Evolutionary conservation across 2,113 vertebrate species (phyloP), one percentile per base, ranked within the genome.

Genomic region (Ginglymostoma cirratum): DNA sequence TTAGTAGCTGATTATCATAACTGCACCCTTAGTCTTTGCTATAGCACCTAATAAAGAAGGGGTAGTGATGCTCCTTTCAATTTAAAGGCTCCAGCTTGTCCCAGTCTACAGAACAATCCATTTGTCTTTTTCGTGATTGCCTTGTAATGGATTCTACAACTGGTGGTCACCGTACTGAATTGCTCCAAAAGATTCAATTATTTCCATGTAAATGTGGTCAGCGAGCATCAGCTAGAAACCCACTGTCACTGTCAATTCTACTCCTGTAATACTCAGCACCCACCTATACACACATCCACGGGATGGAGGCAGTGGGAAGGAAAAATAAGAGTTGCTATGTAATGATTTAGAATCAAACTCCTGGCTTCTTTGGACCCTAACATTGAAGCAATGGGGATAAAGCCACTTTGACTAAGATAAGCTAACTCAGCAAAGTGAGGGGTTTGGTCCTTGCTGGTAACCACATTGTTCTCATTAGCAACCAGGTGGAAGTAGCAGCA

Each of bases 11-110:
- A 83, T 45, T 38, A 38, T 45, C 38, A 83, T 83, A 93, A 93
- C 21, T 38, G 17, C 34, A 93, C 61, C 55, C n/a, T 38, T 7
- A 66, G 89, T 66, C 61, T 93, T 66, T 93, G 2, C 61, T 61
- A 38, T 23, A 19, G n/a, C 55, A 66, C 61, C 61, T 66, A 92
- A 90, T 66, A 21, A 93, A 34, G 30, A 15, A 38, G 5, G 89
- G 61, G 7, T 93, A 67, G n/a, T 24, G n/a, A 21, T 67, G 89
- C 34, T n/a, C 76, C 34, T 61, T 93, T 38, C 66, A 38, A 93
- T 66, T 93, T 66, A 93, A 67, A 93, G 89, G 89, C 89, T 93
- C 89, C 89, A 93, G 61, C 5, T 42, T 42, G 34, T 66, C 89
- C 89, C 61, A 67, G 34, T 38, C 30, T 92, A 92, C 61, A 61